Conservation (phyloP, 2,113 vertebrate species). For the Ochotona curzoniae region DNA sequence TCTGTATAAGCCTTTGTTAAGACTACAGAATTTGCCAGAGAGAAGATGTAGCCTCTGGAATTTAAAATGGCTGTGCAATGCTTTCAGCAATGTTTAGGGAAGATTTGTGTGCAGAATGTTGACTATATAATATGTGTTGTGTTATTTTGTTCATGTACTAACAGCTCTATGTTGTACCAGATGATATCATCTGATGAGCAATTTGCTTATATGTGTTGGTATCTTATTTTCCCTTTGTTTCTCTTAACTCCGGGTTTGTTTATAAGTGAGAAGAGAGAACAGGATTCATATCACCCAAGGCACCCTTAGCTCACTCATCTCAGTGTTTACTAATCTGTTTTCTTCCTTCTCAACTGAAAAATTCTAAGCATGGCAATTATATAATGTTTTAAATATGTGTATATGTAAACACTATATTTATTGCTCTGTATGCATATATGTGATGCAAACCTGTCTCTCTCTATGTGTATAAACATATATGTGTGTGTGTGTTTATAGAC, state of each 20-base stretch:
- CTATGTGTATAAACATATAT: too few relatives aligned
- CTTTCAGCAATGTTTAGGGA: conserved; percentile 61
- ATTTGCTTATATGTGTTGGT: conserved; percentile 72
- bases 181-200: conserved; percentile 73
- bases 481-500: not conserved
- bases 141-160: conserved; percentile 62
- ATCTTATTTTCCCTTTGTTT: conserved; percentile 66
- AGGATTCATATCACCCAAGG: conserved; percentile 70
- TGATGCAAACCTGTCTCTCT: not conserved
- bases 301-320: conserved; percentile 64
- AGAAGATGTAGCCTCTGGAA: conserved; percentile 70
- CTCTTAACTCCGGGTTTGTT: conserved; percentile 67
- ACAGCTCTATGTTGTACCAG: conserved; percentile 60
- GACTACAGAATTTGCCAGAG: not conserved
- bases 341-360: conserved; percentile 30
- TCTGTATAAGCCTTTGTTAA: conserved; percentile 19
- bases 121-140: conserved; percentile 59
- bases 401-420: not conserved
- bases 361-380: conserved; percentile 40
- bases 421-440: not conserved
- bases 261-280: conserved; percentile 78
- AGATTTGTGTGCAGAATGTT: conserved; percentile 63
- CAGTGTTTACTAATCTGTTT: conserved; percentile 42
- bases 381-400: not conserved
- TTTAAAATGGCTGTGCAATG: conserved; percentile 58